Evolutionary conservation across 1,140 invertebrate genomes (phyloP).

Genomic region (Magallana angulata): DNA sequence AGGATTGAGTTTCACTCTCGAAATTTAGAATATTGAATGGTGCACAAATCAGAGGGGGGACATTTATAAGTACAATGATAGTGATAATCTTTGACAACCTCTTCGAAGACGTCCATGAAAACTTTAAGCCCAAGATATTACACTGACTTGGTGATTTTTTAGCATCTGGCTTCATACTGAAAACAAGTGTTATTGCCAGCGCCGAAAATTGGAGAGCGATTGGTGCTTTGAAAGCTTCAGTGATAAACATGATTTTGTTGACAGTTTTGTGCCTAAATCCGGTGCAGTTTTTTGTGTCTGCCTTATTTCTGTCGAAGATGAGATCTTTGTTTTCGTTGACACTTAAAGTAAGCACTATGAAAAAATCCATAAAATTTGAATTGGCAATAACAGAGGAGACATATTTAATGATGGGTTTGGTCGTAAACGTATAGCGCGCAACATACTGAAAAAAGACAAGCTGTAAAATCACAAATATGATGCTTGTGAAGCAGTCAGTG

Average conservation of each 20-base stretch:
- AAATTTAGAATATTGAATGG: neutral
- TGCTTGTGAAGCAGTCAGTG: neutral
- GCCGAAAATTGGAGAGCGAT: neutral
- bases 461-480: slow-evolving; percentile 7
- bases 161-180: neutral
- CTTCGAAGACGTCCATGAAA: neutral
- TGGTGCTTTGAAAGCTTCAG: neutral
- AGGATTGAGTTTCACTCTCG: neutral
- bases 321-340: slow-evolving; percentile 9
- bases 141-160: neutral
- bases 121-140: neutral
- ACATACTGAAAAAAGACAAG: neutral
- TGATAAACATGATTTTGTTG: neutral
- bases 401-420: neutral
- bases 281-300: neutral
- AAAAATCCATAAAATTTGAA: neutral
- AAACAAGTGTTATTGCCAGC: neutral
- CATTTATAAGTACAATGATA: neutral
- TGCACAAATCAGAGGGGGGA: neutral
- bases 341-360: neutral
- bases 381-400: neutral
- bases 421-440: neutral
- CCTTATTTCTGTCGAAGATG: neutral
- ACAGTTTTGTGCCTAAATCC: neutral
- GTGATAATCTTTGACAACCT: neutral